A percentile compares a stretch with the other conserved stretches of the same genome.
Evolutionary conservation across 2,797 vertebrate genomes (phyloP).

Genomic region (Characodon lateralis): DNA sequence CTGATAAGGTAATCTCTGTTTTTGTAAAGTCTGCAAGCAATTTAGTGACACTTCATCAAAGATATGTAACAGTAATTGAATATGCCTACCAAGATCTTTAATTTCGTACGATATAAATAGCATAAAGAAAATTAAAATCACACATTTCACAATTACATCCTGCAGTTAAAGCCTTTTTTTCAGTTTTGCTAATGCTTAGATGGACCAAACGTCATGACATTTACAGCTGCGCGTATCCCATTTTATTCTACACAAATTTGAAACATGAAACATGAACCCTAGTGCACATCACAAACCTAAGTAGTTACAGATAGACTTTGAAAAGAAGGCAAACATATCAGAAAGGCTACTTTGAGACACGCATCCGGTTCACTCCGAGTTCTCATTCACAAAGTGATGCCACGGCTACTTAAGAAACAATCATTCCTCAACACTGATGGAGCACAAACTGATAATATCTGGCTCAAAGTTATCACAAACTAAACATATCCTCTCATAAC

Average conservation of each 20-base stretch:
- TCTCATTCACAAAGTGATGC: constrained; percentile 31
- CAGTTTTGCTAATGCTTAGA: constrained; percentile 54
- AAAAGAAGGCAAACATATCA: constrained; percentile 57
- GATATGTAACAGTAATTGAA: constrained; percentile 49
- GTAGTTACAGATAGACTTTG: constrained; percentile 65
- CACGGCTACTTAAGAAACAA: constrained; percentile 48
- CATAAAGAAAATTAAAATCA: constrained; percentile 72
- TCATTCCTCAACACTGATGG: constrained; percentile 51
- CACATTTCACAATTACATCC: constrained; percentile 72
- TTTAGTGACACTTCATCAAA: constrained; percentile 56
- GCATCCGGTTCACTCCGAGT: constrained; percentile 10
- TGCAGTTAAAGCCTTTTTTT: constrained; percentile 62
- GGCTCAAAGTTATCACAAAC: constrained; percentile 13
- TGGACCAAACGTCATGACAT: constrained; percentile 63
- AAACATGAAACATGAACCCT: constrained; percentile 73
- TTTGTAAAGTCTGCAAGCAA: constrained; percentile 67
- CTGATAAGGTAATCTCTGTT: constrained; percentile 43
- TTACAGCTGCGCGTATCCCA: constrained; percentile 64
- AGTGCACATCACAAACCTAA: constrained; percentile 73
- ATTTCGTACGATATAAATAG: constrained; percentile 80
- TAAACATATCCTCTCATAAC: constrained; percentile 12
- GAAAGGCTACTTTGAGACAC: constrained; percentile 43
- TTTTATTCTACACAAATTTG: constrained; percentile 65
- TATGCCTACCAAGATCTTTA: constrained; percentile 60
- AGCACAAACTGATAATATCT: constrained; percentile 26